phyloP scores from a whole-genome alignment of 1,140 invertebrate genomes.

The Drosophila pachea region DNA sequence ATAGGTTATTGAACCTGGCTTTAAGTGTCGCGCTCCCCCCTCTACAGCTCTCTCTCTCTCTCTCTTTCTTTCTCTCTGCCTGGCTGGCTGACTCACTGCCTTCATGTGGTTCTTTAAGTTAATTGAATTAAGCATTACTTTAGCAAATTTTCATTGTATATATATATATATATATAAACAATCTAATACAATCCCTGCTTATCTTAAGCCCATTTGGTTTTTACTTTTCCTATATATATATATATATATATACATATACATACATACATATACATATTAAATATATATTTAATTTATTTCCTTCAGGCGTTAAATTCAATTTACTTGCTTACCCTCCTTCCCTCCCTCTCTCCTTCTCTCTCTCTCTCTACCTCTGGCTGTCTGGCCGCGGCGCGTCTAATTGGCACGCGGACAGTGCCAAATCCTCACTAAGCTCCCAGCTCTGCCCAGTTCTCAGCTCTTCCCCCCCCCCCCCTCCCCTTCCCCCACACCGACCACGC shows the following conservation, averaged over 20 bases:
- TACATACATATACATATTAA: not conserved
- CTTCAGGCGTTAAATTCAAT: constrained; percentile 13
- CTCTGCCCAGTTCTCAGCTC: too few species aligned
- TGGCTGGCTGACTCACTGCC: not conserved
- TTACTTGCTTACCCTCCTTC: not conserved
- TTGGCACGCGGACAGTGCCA: not conserved
- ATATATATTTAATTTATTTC: constrained; percentile 6
- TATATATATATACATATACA: not conserved
- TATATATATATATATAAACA: constrained; percentile 10
- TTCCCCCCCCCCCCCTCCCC: too few species aligned
- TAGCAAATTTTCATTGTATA: constrained; percentile 18
- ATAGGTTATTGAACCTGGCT: constrained; percentile 38
- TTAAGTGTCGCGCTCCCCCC: not conserved
- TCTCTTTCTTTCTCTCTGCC: not conserved
- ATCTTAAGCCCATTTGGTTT: not conserved
- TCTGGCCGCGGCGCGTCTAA: constrained; percentile 6
- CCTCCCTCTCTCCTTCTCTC: too few species aligned
- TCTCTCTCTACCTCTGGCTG: too few species aligned
- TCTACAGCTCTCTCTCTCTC: not conserved
- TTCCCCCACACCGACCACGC: too few species aligned
- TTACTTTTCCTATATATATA: not conserved
- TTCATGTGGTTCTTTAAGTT: constrained; percentile 1
- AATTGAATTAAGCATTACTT: constrained; percentile 33
- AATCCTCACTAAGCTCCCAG: not conserved
- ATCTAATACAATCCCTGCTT: constrained; percentile 14